Evolutionary conservation across 2,797 vertebrate species (phyloP).

Genomic region (Myotis daubentonii): DNA sequence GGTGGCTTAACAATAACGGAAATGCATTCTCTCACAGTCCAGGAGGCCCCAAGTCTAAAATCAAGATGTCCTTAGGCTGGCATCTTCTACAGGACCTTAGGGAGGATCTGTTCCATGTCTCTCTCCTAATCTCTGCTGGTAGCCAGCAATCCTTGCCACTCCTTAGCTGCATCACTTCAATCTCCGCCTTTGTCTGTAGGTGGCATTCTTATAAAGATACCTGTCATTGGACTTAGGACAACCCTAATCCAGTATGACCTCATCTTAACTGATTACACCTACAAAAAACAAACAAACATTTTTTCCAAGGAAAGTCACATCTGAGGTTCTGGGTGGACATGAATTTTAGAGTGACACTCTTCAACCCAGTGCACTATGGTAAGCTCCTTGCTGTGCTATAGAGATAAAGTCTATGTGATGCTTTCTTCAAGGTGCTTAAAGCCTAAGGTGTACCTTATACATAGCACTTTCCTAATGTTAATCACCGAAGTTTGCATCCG

Average conservation of each 20-base stretch:
- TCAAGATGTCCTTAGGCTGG: background rate
- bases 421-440: background rate
- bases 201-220: background rate
- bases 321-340: background rate
- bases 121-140: background rate
- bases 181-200: background rate
- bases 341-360: background rate
- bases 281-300: background rate
- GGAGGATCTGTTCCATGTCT: background rate
- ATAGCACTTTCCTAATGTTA: background rate
- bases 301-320: background rate
- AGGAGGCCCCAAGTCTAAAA: background rate
- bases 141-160: too few relatives aligned
- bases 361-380: background rate
- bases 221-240: background rate
- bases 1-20: background rate
- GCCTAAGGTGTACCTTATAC: rapidly evolving
- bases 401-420: background rate
- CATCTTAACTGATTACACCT: background rate
- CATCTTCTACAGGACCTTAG: background rate
- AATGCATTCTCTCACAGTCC: background rate
- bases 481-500: background rate
- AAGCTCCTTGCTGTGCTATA: background rate
- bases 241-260: background rate
- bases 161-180: background rate